Conservation (phyloP, 2,888 invertebrate genomes). For the Harpagoxenus sublaevis region DNA sequence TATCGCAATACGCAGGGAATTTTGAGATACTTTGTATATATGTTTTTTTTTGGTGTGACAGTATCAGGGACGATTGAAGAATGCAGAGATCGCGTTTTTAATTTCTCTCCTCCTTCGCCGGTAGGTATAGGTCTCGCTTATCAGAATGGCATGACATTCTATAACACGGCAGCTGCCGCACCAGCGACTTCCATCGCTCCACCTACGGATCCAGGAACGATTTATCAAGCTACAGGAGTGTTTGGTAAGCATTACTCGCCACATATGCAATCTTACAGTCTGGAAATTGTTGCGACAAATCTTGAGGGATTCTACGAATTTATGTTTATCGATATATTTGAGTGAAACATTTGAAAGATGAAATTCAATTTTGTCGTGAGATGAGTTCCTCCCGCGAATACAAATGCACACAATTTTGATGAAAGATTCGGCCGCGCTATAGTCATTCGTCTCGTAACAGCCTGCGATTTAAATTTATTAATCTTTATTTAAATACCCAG, state of each 20-base stretch:
- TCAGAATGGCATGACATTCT: slow-evolving; percentile 86
- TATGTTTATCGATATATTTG: neutral
- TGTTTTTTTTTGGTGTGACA: neutral
- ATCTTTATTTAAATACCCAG: slow-evolving; percentile 65
- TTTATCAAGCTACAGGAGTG: slow-evolving; percentile 84
- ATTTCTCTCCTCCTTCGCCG: slow-evolving; percentile 25
- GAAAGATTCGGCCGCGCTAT: neutral
- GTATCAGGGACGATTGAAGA: neutral
- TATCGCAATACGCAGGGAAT: neutral
- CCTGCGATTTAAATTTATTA: neutral
- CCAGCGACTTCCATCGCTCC: slow-evolving; percentile 83
- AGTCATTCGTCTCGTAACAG: neutral
- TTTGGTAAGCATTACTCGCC: slow-evolving; percentile 80
- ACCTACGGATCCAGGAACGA: slow-evolving; percentile 83
- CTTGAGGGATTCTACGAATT: neutral
- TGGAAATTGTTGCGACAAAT: neutral
- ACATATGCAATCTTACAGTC: neutral
- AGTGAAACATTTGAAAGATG: neutral
- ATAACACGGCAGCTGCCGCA: slow-evolving; percentile 83
- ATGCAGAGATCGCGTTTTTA: slow-evolving; percentile 23
- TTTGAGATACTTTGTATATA: neutral
- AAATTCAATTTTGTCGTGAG: neutral
- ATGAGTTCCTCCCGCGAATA: neutral
- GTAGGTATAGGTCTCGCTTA: slow-evolving; percentile 85
- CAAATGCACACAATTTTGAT: neutral